Evolutionary conservation across 2,888 invertebrate species (phyloP).

Genomic region (Entomobrya multifasciata): DNA sequence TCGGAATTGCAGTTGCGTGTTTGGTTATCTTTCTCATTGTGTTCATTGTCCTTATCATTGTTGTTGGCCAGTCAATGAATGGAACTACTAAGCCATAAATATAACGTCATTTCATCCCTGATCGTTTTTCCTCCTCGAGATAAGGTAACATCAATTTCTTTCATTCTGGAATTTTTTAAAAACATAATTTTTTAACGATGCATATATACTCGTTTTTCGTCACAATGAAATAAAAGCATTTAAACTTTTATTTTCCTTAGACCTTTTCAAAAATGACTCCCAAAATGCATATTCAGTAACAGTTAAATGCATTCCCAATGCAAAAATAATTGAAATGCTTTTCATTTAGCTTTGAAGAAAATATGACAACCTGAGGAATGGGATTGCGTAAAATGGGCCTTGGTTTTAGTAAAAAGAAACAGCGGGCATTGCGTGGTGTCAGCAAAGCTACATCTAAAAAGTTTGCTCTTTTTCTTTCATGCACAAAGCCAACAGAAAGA

Average conservation of each 20-base stretch:
- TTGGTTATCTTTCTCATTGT: conserved; percentile 90
- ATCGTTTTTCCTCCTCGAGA: too few species aligned
- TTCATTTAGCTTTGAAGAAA: neutral
- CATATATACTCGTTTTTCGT: too few species aligned
- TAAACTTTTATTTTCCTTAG: too few species aligned
- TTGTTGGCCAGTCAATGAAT: conserved; percentile 88
- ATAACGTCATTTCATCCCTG: too few species aligned
- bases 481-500: neutral
- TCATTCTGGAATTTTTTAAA: too few species aligned
- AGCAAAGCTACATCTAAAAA: too few species aligned
- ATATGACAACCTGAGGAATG: neutral
- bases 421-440: too few species aligned
- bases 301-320: neutral
- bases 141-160: too few species aligned
- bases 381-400: neutral
- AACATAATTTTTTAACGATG: too few species aligned
- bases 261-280: neutral
- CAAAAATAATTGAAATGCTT: neutral
- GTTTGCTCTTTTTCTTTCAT: neutral
- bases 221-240: too few species aligned
- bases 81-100: conserved; percentile 39
- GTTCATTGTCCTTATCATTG: conserved; percentile 91
- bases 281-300: neutral
- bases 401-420: too few species aligned
- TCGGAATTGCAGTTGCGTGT: conserved; percentile 92